These are phyloP conservation scores for Macroteleia sp. DNA, from an alignment of 2,888 invertebrate species.

Conservation along the genomic window DNA sequence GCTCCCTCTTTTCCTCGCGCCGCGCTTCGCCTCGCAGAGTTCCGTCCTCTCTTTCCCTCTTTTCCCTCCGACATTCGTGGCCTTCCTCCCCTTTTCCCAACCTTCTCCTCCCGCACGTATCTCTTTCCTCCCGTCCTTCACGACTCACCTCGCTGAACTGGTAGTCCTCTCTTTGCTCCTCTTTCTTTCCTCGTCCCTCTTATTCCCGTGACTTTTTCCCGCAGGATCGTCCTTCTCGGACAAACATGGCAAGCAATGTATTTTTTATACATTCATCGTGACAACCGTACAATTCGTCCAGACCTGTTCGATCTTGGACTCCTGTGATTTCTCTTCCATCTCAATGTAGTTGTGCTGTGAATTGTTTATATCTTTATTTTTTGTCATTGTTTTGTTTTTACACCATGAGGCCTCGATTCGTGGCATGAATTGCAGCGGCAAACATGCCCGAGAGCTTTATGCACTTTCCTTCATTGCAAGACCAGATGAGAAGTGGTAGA, in stretches of 20 bases:
- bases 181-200: conserved; percentile 58
- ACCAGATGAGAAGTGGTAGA: conserved; percentile 72
- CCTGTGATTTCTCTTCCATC: background rate
- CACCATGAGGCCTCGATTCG: conserved; percentile 56
- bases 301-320: conserved; percentile 6
- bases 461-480: conserved; percentile 80
- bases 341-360: background rate
- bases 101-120: conserved; percentile 74
- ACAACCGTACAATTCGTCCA: conserved; percentile 13
- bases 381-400: conserved; percentile 53
- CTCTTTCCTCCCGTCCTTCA: conserved; percentile 70
- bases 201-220: conserved; percentile 37
- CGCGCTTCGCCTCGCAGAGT: too few relatives aligned
- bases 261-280: conserved; percentile 33
- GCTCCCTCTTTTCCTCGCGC: too few relatives aligned
- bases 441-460: conserved; percentile 78
- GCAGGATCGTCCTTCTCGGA: conserved; percentile 29
- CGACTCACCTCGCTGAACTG: conserved; percentile 65
- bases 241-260: conserved; percentile 31
- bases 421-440: conserved; percentile 62
- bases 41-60: too few relatives aligned
- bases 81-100: conserved; percentile 78
- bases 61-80: conserved; percentile 81
- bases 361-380: conserved; percentile 15
- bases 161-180: conserved; percentile 62